Conservation (phyloP, 1,140 invertebrate genomes). For the Cherax quadricarinatus region DNA sequence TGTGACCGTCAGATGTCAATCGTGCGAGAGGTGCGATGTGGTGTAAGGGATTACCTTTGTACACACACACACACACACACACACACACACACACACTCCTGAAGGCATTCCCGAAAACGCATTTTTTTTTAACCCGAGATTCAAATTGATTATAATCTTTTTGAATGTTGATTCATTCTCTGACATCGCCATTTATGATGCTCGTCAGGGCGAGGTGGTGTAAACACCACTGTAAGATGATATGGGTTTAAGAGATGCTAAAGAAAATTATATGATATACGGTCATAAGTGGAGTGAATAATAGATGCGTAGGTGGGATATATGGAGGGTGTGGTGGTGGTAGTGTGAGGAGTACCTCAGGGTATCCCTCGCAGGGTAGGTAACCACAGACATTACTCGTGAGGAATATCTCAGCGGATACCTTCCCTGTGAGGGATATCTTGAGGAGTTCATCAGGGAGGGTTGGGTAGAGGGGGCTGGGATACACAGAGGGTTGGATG, state of each 20-base stretch:
- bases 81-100: too few relatives aligned
- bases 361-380: too few relatives aligned
- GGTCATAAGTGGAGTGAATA: background rate
- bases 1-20: conserved; percentile 45
- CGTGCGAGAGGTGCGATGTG: conserved; percentile 24
- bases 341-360: too few relatives aligned
- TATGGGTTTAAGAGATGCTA: background rate
- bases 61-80: background rate
- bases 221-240: background rate
- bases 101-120: too few relatives aligned
- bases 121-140: too few relatives aligned
- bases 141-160: too few relatives aligned
- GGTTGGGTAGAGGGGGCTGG: background rate
- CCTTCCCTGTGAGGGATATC: too few relatives aligned
- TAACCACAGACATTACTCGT: too few relatives aligned
- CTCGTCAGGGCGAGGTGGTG: background rate
- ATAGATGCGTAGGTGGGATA: background rate
- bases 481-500: background rate
- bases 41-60: conserved; percentile 19
- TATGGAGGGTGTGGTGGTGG: background rate
- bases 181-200: too few relatives aligned
- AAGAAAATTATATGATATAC: background rate
- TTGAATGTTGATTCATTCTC: too few relatives aligned
- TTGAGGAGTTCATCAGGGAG: too few relatives aligned
- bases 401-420: too few relatives aligned